Evolutionary conservation across 2,113 vertebrate species (phyloP), one percentile per base, ranked within the genome.

Genomic region (Shinisaurus crocodilurus): DNA sequence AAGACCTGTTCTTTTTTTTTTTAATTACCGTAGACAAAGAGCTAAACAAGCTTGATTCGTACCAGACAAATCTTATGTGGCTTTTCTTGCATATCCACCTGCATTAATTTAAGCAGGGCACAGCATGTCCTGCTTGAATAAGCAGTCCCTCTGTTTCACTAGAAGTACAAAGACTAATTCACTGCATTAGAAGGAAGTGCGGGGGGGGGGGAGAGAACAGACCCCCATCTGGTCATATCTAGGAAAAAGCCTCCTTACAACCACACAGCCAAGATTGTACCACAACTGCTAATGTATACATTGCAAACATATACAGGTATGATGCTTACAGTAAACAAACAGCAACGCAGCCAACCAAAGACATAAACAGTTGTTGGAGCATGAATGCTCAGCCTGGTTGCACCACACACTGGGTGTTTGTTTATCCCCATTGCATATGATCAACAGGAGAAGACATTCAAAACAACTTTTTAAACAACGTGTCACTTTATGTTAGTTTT

Each of bases 401-500:
- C 89, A 88, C 92, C 94, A 96, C 90, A 96, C 94, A 95, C 88
- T 93, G 57, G 13, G 79, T 95, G 93, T 95, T 96, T 97, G 92
- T 96, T 97, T 97, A 96, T 91, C 90, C 93, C 89, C 72, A 43
- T 88, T 92, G 87, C 94, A 94, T 69, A 92, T 92, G 82, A 95
- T 95, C 95, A 95, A 93, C 95, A 94, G 90, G 87, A 95, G 43
- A 95, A 91, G 91, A 95, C 88, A 95, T 90, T 93, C 27, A 85
- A 96, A 97, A 95, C 45, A 96, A 93, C 92, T 94, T 95, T 91
- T 94, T 95, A 97, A 96, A 96, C 92, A 96, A 93, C 92, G 34
- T 93, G 89, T 93, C 93, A 95, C 90, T 93, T 95, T 94, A 69
- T 89, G 94, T 96, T 96, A 95, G 94, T 48, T 95, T 96, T 92